Conservation (phyloP, 2,888 invertebrate genomes). For the Drosophila algonquin region DNA sequence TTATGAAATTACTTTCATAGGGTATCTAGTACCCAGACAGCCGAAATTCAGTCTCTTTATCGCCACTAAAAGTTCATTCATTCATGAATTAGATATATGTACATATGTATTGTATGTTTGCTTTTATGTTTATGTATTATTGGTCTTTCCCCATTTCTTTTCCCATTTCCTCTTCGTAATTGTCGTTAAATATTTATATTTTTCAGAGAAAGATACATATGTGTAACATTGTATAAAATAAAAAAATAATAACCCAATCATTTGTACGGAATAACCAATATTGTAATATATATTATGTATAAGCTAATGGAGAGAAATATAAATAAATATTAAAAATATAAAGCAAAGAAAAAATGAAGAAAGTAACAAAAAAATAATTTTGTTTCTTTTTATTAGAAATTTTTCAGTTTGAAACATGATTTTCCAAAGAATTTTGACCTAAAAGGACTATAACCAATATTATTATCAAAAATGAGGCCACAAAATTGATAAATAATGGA, state of each 20-base stretch:
- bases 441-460: too few species aligned
- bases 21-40: too few species aligned
- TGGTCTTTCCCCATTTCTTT: slow-evolving; percentile 8
- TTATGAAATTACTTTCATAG: not conserved
- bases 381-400: not conserved
- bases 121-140: not conserved
- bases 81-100: not conserved
- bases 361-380: not conserved
- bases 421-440: too few species aligned
- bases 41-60: slow-evolving; percentile 2
- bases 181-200: not conserved
- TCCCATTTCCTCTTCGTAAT: not conserved
- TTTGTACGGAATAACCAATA: not conserved
- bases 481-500: too few species aligned
- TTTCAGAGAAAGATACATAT: not conserved
- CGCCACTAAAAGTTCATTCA: not conserved
- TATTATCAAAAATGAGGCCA: too few species aligned
- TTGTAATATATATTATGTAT: not conserved
- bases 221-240: not conserved
- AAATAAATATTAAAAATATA: not conserved
- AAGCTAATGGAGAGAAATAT: not conserved
- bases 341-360: not conserved
- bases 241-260: not conserved
- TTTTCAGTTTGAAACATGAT: too few species aligned
- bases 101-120: not conserved